A percentile compares a stretch with the other conserved stretches of the same genome.
These are phyloP conservation scores for Tribolium freemani DNA, from an alignment of 2,888 invertebrate species.

Conservation along the genomic window DNA sequence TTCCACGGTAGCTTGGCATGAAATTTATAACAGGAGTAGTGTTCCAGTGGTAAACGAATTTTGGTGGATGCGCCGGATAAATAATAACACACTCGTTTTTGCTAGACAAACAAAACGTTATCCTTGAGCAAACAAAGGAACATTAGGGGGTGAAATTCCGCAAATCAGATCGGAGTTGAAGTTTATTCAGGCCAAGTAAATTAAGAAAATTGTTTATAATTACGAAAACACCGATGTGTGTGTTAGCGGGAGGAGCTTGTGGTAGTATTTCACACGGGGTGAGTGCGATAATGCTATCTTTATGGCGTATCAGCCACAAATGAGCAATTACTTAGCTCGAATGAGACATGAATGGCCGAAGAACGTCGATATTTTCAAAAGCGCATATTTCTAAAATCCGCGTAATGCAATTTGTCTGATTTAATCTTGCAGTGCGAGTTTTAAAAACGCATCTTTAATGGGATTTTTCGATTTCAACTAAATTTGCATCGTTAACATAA, in stretches of 20 bases:
- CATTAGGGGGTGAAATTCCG: neutral
- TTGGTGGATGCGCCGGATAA: constrained; percentile 25
- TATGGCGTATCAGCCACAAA: constrained; percentile 59
- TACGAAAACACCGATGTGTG: neutral
- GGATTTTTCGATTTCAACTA: too few relatives aligned
- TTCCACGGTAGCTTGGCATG: neutral
- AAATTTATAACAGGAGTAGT: neutral
- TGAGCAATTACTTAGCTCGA: constrained; percentile 61
- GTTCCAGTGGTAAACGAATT: neutral
- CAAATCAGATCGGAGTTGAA: neutral
- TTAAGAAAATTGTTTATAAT: neutral
- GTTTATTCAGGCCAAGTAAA: neutral
- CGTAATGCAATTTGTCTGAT: constrained; percentile 37
- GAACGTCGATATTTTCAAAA: constrained; percentile 16
- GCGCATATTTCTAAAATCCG: constrained; percentile 13
- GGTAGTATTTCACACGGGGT: constrained; percentile 39
- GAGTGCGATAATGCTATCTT: constrained; percentile 51
- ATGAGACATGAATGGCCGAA: constrained; percentile 52
- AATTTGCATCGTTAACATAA: too few relatives aligned
- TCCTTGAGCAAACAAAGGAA: neutral
- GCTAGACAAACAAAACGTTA: neutral
- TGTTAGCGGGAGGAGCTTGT: constrained; percentile 3
- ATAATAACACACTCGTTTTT: neutral
- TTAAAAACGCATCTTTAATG: too few relatives aligned
- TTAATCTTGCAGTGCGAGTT: too few relatives aligned